Percentiles rank a stretch among this genome's conserved stretches.
phyloP scores from a whole-genome alignment of 2,888 invertebrate genomes.

The Heliconius hortense region DNA sequence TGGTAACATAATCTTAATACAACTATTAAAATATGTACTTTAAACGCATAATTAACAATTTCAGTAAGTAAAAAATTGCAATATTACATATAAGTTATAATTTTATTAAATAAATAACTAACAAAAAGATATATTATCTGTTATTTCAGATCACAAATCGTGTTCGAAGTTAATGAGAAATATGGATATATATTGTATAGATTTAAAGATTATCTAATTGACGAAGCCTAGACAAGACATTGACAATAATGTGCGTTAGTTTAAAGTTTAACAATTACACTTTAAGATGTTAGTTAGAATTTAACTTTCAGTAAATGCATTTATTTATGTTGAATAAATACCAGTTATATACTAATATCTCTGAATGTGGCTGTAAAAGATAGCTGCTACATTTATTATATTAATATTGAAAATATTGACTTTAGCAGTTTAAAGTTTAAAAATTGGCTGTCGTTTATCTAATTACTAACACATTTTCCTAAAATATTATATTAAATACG shows the following conservation, averaged over 20 bases:
- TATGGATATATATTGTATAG: background rate
- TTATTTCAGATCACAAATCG: slow-evolving; percentile 1
- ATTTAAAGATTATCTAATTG: background rate
- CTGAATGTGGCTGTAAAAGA: background rate
- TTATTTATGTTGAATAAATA: background rate
- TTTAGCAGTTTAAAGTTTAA: background rate
- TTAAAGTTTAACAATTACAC: background rate
- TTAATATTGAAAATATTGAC: slow-evolving; percentile 8
- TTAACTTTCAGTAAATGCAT: background rate
- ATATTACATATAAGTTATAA: background rate
- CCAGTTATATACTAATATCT: slow-evolving; percentile 1
- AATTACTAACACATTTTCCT: slow-evolving; percentile 6
- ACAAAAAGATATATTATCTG: background rate
- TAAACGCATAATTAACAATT: background rate
- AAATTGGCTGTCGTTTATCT: slow-evolving; percentile 1
- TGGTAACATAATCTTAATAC: background rate
- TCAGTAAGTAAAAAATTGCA: background rate
- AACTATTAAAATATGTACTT: background rate
- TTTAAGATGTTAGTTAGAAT: background rate
- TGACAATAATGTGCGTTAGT: slow-evolving; percentile 22
- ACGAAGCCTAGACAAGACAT: slow-evolving; percentile 23
- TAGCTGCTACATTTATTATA: slow-evolving; percentile 9
- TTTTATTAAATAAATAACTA: too few relatives aligned
- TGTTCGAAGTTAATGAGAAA: slow-evolving; percentile 9
- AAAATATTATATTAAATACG: background rate